Conservation (phyloP, 92 coral and sea anemone species). For the Actinostola sp. region DNA sequence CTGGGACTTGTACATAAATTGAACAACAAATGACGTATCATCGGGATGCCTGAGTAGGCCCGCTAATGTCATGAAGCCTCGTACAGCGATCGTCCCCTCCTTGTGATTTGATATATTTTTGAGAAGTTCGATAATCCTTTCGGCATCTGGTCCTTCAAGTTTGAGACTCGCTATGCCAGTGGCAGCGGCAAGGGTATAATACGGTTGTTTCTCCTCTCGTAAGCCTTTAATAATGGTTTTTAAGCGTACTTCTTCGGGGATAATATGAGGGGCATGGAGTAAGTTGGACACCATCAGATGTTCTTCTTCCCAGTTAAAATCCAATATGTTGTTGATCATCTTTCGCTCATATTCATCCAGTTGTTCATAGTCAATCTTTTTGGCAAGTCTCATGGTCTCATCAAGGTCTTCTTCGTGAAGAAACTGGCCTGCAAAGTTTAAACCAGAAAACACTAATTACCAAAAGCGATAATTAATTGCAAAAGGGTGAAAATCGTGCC, state of each 20-base stretch:
- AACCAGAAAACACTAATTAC: conserved; percentile 62
- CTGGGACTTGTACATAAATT: conserved; percentile 89
- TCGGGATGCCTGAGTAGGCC: conserved; percentile 87
- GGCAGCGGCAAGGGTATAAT: conserved; percentile 93
- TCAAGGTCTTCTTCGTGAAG: conserved; percentile 95
- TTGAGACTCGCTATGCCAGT: conserved; percentile 92
- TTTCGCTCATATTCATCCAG: conserved; percentile 85
- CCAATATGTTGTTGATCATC: conserved; percentile 86
- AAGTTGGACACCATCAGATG: conserved; percentile 97
- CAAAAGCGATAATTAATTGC: conserved; percentile 64
- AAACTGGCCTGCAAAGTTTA: conserved; percentile 79
- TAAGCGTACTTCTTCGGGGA: conserved; percentile 80
- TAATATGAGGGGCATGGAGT: conserved; percentile 89
- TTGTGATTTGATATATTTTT: conserved; percentile 79
- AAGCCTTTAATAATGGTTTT: conserved; percentile 85
- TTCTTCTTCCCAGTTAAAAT: conserved; percentile 93
- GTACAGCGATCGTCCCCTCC: conserved; percentile 89
- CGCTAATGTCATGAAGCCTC: conserved; percentile 94
- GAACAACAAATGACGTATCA: conserved; percentile 90
- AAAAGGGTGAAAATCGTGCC: conserved; percentile 2
- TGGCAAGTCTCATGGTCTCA: conserved; percentile 89
- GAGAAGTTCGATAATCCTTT: conserved; percentile 79
- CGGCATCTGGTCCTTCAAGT: conserved; percentile 77
- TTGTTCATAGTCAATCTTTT: conserved; percentile 63
- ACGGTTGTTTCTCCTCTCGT: conserved; percentile 81